Evolutionary conservation across 1,140 invertebrate species (phyloP).

Genomic region (Trissolcus basalis): DNA sequence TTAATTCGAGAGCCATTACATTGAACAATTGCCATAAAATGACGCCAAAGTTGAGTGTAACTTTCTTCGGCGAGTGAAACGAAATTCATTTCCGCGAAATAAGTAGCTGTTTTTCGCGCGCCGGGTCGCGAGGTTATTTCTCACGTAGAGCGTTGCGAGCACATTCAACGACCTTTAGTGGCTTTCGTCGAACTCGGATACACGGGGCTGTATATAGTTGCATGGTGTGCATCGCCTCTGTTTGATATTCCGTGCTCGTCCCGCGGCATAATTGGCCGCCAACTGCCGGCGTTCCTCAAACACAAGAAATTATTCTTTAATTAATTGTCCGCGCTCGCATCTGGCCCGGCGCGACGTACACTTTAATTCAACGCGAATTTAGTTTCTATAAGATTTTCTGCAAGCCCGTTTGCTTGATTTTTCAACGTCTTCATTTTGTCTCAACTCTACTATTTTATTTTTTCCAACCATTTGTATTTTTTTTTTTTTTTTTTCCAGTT

Average conservation of each 20-base stretch:
- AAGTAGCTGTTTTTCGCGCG: slow-evolving; percentile 35
- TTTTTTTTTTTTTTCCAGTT: too few relatives aligned
- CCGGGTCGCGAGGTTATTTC: slow-evolving; percentile 50
- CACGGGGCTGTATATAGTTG: slow-evolving; percentile 7
- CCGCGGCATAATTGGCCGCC: slow-evolving; percentile 74
- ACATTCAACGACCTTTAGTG: slow-evolving; percentile 58
- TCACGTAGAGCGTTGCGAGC: slow-evolving; percentile 32
- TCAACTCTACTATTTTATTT: too few relatives aligned
- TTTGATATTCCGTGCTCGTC: slow-evolving; percentile 74
- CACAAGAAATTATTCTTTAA: slow-evolving; percentile 78
- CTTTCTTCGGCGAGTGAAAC: slow-evolving; percentile 10
- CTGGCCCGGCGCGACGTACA: slow-evolving; percentile 49
- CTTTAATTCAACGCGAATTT: slow-evolving; percentile 49
- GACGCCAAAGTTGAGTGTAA: slow-evolving; percentile 2
- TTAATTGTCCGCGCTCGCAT: slow-evolving; percentile 74
- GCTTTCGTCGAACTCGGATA: slow-evolving; percentile 61
- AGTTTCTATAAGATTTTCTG: slow-evolving; percentile 52
- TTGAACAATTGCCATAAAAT: neutral
- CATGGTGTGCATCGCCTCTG: slow-evolving; percentile 41
- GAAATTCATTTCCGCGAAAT: slow-evolving; percentile 42
- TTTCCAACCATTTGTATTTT: too few relatives aligned
- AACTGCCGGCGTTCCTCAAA: slow-evolving; percentile 71
- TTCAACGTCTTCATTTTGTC: too few relatives aligned
- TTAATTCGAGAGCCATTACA: neutral
- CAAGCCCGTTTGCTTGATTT: too few relatives aligned